These are phyloP conservation scores for Amphibalanus amphitrite DNA, from an alignment of 1,140 invertebrate species.

Conservation along the genomic window DNA sequence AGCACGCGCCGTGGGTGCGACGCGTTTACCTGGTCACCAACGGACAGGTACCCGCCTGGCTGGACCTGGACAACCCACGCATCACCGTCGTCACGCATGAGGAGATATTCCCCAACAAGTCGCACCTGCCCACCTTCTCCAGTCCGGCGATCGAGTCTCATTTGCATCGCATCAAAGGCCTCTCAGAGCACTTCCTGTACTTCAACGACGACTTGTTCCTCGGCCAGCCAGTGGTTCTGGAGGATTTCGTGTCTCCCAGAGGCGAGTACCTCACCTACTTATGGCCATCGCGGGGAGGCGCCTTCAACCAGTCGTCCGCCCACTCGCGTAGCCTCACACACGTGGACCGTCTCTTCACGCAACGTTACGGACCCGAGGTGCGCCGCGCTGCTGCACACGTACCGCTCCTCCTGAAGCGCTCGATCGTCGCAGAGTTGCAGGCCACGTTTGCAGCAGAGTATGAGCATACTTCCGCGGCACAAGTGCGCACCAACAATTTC, in stretches of 20 bases:
- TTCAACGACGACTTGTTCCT: slow-evolving; percentile 73
- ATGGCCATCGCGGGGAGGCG: neutral
- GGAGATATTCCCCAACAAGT: slow-evolving; percentile 45
- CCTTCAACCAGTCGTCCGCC: slow-evolving; percentile 28
- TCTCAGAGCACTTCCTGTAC: slow-evolving; percentile 64
- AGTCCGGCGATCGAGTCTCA: slow-evolving; percentile 54
- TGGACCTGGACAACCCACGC: too few relatives aligned
- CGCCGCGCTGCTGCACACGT: slow-evolving; percentile 60
- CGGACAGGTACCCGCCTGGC: slow-evolving; percentile 62
- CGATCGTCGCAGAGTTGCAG: slow-evolving; percentile 45
- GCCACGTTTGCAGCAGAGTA: slow-evolving; percentile 44
- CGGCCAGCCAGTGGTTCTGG: slow-evolving; percentile 47
- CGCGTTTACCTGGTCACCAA: slow-evolving; percentile 68
- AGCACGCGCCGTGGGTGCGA: slow-evolving; percentile 58
- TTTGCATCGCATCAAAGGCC: slow-evolving; percentile 49
- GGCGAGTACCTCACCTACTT: slow-evolving; percentile 7
- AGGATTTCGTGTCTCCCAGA: slow-evolving; percentile 32
- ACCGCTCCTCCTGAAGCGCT: slow-evolving; percentile 54
- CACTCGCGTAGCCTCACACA: slow-evolving; percentile 56
- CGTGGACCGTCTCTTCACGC: slow-evolving; percentile 56
- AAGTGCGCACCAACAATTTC: slow-evolving; percentile 45
- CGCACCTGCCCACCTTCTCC: slow-evolving; percentile 60
- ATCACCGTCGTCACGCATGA: slow-evolving; percentile 51
- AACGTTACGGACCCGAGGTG: slow-evolving; percentile 46
- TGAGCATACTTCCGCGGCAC: slow-evolving; percentile 44